Base-by-base conservation (phyloP, 1,140 invertebrate species). In the Nasonia vitripennis region DNA sequence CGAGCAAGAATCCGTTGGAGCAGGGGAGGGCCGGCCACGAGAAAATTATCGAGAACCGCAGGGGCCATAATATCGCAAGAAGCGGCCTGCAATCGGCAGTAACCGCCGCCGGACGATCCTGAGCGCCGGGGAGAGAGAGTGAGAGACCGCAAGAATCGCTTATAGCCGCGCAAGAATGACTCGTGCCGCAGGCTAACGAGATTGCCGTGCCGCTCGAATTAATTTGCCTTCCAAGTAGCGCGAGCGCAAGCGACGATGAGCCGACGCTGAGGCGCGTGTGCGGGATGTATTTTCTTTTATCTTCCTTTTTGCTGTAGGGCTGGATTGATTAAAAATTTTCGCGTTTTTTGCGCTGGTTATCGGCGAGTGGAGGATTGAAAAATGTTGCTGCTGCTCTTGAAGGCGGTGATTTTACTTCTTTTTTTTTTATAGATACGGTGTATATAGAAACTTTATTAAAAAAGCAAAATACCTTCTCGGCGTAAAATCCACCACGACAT, bases 21-120 rank as follows among this genome's bases (percentile, higher is more conserved):
- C 0, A 41, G 14, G 17, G 55, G 17, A 62, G 20, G n/a, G 55
- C 20, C 17, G 55, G 20, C 55, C 48, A 51, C 55, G 55, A 11
- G 73, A 55, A 78, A 78, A 78, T 78, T 48, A 78, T 48, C 41
- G 11, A 27, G 27, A 78, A 78, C 75, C 75, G 75, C 75, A 78
- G 23, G 14, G 45, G 73, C 73, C 73, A 74, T 74, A 74, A 74
- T 74, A 74, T 37, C 37, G 73, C 37, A 74, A 74, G 73, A 74
- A 74, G n/a, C 74, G 27, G 23, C 80, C 41, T 70, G 87, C 83
- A 87, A 88, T 88, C 85, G 89, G 85, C 83, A 84, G 48, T 88
- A 88, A 85, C 87, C 87, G 62, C 88, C 67, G 34, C 70, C 41
- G 82, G 79, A 85, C 87, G 84, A 86, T 48, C 45, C 75, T 37